Evolutionary conservation across 2,113 vertebrate genomes (phyloP).

Genomic region (Xenotilapia caudafasciata): DNA sequence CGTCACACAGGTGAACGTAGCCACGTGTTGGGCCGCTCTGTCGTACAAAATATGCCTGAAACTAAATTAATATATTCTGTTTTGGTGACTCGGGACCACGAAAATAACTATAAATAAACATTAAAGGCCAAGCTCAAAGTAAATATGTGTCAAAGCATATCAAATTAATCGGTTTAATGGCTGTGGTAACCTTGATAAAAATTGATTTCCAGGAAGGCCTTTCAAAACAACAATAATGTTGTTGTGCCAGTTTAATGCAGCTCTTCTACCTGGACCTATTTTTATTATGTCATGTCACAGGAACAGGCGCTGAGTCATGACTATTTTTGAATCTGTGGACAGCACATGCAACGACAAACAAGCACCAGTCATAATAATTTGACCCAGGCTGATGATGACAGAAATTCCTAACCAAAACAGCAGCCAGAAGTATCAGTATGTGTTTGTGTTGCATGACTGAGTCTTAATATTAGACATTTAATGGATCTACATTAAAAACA

Average conservation of each 20-base stretch:
- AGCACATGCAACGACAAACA: not conserved
- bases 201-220: not conserved
- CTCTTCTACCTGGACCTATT: not conserved
- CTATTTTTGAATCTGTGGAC: not conserved
- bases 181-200: not conserved
- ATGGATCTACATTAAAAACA: not conserved
- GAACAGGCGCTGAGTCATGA: not conserved
- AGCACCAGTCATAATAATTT: not conserved
- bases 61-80: not conserved
- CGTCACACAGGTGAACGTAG: conserved; percentile 10
- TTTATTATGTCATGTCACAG: not conserved
- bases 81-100: not conserved
- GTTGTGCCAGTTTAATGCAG: not conserved
- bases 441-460: not conserved
- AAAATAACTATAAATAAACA: not conserved
- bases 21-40: not conserved
- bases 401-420: not conserved
- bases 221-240: not conserved
- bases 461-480: not conserved
- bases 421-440: not conserved
- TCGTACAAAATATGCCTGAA: not conserved
- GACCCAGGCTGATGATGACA: not conserved
- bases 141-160: not conserved
- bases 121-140: not conserved
- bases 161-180: not conserved